Percentiles rank a stretch among this genome's conserved stretches.
Conservation (phyloP, 2,113 vertebrate genomes). For the Desmodus rotundus region DNA sequence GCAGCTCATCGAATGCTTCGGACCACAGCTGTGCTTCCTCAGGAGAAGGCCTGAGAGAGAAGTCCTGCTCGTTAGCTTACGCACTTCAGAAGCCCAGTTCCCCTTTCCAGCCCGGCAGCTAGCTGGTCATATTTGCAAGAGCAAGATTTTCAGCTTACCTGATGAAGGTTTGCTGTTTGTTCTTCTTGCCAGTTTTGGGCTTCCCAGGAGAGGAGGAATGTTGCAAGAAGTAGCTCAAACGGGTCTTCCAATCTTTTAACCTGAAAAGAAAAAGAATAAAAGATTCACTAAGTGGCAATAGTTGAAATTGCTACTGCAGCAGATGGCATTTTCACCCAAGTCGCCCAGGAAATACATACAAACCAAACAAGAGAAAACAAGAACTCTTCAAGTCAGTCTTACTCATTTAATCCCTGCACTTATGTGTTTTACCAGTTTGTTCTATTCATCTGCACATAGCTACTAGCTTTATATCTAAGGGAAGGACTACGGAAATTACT, state of each 20-base stretch:
- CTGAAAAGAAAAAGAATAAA: constrained; percentile 55
- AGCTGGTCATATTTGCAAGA: neutral
- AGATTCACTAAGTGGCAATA: neutral
- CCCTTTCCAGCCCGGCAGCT: neutral
- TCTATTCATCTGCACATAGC: neutral
- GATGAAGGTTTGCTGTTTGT: constrained; percentile 76
- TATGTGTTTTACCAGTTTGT: neutral
- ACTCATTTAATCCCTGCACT: neutral
- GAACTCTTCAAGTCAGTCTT: neutral
- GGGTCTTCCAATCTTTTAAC: constrained; percentile 83
- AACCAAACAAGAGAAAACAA: neutral
- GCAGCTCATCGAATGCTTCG: constrained; percentile 91
- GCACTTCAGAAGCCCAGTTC: neutral
- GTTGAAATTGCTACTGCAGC: neutral
- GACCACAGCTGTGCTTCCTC: constrained; percentile 91
- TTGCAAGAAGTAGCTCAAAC: constrained; percentile 83
- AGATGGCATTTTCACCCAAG: neutral
- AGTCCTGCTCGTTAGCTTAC: neutral
- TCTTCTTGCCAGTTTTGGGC: constrained; percentile 76
- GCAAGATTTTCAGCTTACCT: constrained; percentile 67
- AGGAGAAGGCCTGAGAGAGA: constrained; percentile 83
- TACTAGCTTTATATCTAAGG: neutral
- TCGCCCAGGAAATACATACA: neutral
- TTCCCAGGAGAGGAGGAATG: constrained; percentile 79
- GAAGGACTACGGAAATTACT: neutral